phyloP scores from a whole-genome alignment of 2,888 invertebrate species.

The Spialia ferax region DNA sequence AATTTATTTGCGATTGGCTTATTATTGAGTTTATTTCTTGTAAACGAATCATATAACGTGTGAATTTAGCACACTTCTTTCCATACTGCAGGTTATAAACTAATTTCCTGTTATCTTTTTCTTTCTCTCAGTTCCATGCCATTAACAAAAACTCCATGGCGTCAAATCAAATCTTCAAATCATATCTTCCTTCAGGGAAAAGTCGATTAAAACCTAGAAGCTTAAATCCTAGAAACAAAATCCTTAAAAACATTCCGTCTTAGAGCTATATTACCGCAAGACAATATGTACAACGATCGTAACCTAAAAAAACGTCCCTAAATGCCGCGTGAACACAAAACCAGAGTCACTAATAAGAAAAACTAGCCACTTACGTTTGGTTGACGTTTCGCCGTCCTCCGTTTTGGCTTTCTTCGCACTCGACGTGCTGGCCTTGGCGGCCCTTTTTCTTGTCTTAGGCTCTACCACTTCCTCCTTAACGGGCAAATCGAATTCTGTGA shows the following conservation, averaged over 20 bases:
- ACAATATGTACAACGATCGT: not conserved
- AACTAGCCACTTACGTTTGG: slow-evolving; percentile 75
- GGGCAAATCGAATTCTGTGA: slow-evolving; percentile 67
- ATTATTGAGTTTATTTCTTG: too few species aligned
- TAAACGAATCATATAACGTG: too few species aligned
- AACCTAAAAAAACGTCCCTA: not conserved
- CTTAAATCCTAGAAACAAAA: not conserved
- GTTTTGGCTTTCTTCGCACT: slow-evolving; percentile 67
- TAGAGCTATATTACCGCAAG: not conserved
- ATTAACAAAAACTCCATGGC: too few species aligned
- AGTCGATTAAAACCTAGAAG: not conserved
- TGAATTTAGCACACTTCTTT: too few species aligned
- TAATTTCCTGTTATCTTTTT: too few species aligned
- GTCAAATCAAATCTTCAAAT: not conserved
- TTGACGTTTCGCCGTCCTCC: slow-evolving; percentile 60
- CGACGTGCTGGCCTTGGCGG: slow-evolving; percentile 61
- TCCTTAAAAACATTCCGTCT: not conserved
- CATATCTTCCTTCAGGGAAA: not conserved
- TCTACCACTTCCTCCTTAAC: slow-evolving; percentile 71
- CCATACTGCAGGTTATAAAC: too few species aligned
- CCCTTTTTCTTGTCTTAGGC: slow-evolving; percentile 66
- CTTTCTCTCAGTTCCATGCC: too few species aligned
- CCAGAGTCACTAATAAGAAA: slow-evolving; percentile 52
- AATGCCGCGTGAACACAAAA: slow-evolving; percentile 55
- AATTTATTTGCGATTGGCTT: too few species aligned